phyloP scores from a whole-genome alignment of 2,113 vertebrate species.

The Catharus bicknelli region DNA sequence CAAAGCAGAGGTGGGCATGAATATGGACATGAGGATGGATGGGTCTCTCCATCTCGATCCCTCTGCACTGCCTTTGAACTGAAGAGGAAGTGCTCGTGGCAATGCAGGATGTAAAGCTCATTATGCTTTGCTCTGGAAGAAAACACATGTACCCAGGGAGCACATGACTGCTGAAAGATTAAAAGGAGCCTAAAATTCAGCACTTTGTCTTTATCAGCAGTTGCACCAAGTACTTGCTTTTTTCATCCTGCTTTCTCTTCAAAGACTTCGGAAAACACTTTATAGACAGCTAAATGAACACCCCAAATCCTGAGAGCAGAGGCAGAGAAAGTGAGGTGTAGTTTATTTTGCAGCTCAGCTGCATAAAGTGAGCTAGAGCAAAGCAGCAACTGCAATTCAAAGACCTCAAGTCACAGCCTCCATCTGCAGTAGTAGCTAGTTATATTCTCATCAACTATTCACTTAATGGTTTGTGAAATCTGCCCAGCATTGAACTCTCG shows the following conservation, averaged over 20 bases:
- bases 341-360: neutral
- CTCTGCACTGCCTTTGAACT: slow-evolving; percentile 46
- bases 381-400: neutral
- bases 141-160: slow-evolving; percentile 14
- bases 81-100: slow-evolving; percentile 56
- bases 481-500: neutral
- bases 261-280: neutral
- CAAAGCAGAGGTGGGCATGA: slow-evolving; percentile 36
- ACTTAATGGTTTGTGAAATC: neutral
- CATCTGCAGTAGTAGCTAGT: neutral
- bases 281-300: neutral
- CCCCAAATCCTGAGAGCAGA: neutral
- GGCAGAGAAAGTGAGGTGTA: neutral
- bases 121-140: neutral
- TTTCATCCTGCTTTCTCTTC: neutral
- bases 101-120: slow-evolving; percentile 52
- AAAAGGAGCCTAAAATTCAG: slow-evolving; percentile 30
- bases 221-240: neutral
- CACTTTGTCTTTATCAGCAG: neutral
- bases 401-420: neutral
- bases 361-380: neutral
- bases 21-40: slow-evolving; percentile 16
- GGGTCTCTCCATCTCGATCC: neutral
- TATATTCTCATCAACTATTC: neutral
- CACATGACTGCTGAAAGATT: slow-evolving; percentile 39